Percentiles rank a stretch among this genome's conserved stretches.
These are phyloP conservation scores for Lumbricus terrestris DNA, from an alignment of 2,888 invertebrate species.

Conservation along the genomic window DNA sequence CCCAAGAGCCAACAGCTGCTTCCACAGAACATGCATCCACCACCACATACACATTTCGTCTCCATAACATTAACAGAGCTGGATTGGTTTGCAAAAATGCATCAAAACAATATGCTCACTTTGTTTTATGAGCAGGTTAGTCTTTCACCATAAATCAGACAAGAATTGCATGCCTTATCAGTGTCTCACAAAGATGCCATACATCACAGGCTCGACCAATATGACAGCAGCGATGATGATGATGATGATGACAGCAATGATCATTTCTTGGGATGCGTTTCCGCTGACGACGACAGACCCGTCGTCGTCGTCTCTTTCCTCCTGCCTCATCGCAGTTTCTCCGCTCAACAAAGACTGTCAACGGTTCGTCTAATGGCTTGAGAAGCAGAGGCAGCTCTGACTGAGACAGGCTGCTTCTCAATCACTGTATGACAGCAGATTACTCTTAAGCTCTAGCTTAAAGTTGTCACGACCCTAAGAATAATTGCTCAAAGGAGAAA, in stretches of 20 bases:
- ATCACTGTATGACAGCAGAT: not conserved
- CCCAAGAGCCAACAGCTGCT: too few relatives aligned
- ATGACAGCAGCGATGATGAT: too few relatives aligned
- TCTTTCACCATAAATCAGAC: not conserved
- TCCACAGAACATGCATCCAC: too few relatives aligned
- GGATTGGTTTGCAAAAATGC: too few relatives aligned
- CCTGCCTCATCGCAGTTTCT: not conserved
- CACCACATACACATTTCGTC: too few relatives aligned
- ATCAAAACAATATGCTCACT: not conserved
- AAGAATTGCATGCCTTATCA: not conserved
- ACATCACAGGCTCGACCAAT: not conserved
- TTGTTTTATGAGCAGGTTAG: not conserved
- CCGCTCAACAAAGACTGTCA: not conserved
- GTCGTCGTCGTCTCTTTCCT: not conserved
- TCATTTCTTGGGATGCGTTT: too few relatives aligned
- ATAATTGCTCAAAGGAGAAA: not conserved
- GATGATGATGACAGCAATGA: too few relatives aligned
- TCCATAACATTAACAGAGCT: too few relatives aligned
- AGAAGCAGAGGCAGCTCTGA: not conserved
- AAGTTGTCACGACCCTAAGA: not conserved
- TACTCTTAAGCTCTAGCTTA: slow-evolving; percentile 8
- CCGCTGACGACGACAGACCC: not conserved
- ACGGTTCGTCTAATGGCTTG: not conserved
- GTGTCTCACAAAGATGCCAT: not conserved
- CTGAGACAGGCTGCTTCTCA: not conserved